Conservation (phyloP, 2,113 vertebrate genomes). For the Alaudala cheleensis region DNA sequence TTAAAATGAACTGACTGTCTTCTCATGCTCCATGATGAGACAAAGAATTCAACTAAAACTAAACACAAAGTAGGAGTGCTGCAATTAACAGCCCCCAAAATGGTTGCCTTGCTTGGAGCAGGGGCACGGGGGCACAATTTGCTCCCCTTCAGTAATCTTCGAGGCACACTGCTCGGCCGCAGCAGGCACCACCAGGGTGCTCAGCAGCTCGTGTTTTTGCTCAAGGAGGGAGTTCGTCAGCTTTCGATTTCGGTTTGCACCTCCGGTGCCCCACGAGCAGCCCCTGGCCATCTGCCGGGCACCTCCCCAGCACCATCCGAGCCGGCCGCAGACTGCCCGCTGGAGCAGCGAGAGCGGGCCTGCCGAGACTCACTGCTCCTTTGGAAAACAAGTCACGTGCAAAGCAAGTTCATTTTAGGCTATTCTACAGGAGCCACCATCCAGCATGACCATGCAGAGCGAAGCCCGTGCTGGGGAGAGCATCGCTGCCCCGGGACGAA, state of each 20-base stretch:
- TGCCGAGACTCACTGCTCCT: not conserved
- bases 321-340: not conserved
- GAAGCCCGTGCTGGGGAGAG: not conserved
- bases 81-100: not conserved
- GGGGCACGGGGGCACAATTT: not conserved
- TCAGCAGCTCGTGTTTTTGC: not conserved
- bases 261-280: not conserved
- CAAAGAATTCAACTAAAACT: not conserved
- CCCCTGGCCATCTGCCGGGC: not conserved
- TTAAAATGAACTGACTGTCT: not conserved
- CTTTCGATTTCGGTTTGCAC: slow-evolving; percentile 36
- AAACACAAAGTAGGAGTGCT: not conserved
- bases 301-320: not conserved
- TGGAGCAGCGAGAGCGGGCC: not conserved
- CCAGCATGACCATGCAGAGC: not conserved
- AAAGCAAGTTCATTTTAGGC: slow-evolving; percentile 54
- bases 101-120: not conserved
- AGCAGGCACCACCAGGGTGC: not conserved
- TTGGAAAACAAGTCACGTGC: slow-evolving; percentile 59
- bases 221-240: not conserved
- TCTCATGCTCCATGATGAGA: not conserved
- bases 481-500: not conserved
- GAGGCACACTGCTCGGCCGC: not conserved
- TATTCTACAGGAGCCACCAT: slow-evolving; percentile 28
- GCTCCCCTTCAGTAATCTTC: not conserved